Conservation (phyloP, 2,113 vertebrate genomes). For the Lophura nycthemera region DNA sequence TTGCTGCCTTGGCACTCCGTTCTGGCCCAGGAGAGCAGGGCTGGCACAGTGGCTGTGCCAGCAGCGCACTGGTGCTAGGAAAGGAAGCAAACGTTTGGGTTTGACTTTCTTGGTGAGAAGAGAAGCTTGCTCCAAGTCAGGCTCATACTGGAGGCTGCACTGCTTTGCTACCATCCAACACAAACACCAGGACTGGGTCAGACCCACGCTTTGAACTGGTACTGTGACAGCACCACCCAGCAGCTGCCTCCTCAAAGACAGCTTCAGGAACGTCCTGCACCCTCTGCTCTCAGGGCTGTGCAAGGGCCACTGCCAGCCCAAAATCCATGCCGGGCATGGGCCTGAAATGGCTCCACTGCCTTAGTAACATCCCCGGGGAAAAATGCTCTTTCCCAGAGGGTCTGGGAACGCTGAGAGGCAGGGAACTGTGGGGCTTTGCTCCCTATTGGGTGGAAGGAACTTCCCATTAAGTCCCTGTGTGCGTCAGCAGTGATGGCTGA, state of each 20-base stretch:
- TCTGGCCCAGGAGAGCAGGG: neutral
- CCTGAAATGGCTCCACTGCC: fast-evolving
- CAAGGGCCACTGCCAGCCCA: neutral
- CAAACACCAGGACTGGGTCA: neutral
- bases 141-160: fast-evolving
- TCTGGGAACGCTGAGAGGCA: neutral
- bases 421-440: fast-evolving
- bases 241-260: fast-evolving
- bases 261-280: fast-evolving
- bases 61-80: neutral
- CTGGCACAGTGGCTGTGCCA: no score
- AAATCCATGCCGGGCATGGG: fast-evolving
- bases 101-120: fast-evolving
- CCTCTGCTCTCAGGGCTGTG: neutral
- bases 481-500: fast-evolving
- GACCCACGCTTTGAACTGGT: neutral
- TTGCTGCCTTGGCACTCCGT: neutral
- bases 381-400: neutral
- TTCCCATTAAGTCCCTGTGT: fast-evolving
- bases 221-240: neutral
- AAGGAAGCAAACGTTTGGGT: fast-evolving
- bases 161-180: neutral
- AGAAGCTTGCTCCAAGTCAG: neutral
- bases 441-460: fast-evolving
- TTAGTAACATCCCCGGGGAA: neutral